Percentiles rank a stretch among this genome's conserved stretches.
phyloP scores from a whole-genome alignment of 2,113 vertebrate genomes.

The Zosterops japonicus region DNA sequence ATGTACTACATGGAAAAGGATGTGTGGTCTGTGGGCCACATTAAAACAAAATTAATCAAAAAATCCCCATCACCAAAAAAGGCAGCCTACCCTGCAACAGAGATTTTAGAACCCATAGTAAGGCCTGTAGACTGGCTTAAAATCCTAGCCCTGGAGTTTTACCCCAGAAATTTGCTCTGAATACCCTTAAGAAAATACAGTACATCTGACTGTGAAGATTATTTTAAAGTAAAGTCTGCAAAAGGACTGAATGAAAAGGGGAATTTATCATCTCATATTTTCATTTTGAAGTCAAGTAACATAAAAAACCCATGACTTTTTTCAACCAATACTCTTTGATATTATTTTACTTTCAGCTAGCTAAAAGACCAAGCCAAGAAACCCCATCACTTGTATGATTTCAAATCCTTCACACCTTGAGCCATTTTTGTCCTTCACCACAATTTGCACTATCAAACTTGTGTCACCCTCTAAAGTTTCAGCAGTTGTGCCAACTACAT shows the following conservation, averaged over 20 bases:
- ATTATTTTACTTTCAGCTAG: background rate
- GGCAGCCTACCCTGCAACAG: background rate
- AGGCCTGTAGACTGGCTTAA: background rate
- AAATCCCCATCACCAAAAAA: background rate
- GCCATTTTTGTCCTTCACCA: background rate
- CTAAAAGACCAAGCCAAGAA: background rate
- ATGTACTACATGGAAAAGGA: background rate
- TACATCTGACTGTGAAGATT: background rate
- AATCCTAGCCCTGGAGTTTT: background rate
- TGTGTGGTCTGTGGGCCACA: background rate
- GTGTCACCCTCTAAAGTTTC: background rate
- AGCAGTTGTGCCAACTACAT: background rate
- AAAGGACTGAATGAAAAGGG: background rate
- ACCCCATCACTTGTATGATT: background rate
- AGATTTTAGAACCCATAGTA: background rate
- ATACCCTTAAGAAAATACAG: background rate
- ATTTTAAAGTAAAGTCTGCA: background rate
- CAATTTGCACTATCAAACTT: background rate
- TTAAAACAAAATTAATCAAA: background rate
- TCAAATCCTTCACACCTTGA: background rate
- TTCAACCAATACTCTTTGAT: background rate
- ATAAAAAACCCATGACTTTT: background rate
- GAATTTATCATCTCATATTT: background rate
- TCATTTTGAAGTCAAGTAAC: background rate
- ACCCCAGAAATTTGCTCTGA: background rate